phyloP scores from a whole-genome alignment of 2,888 invertebrate species.

The Anoplius nigerrimus region DNA sequence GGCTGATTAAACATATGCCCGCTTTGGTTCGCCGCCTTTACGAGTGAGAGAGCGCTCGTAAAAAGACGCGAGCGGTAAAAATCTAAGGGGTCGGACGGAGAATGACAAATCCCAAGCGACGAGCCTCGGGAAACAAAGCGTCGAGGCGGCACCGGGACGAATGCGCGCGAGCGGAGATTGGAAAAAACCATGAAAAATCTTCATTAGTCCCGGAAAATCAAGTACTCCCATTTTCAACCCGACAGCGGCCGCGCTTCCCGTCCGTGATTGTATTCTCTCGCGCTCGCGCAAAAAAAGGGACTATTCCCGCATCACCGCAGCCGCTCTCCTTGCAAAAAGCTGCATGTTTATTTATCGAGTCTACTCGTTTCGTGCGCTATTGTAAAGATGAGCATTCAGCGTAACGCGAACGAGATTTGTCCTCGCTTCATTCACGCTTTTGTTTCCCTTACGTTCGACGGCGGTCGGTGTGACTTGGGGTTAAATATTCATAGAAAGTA shows the following conservation, averaged over 20 bases:
- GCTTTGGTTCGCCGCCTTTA: not conserved
- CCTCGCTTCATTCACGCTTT: too few species aligned
- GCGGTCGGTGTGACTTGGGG: too few species aligned
- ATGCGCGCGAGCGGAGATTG: constrained; percentile 12
- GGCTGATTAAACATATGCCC: not conserved
- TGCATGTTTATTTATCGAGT: not conserved
- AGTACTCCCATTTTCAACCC: constrained; percentile 30
- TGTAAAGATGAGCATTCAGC: too few species aligned
- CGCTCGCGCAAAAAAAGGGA: constrained; percentile 1
- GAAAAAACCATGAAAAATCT: constrained; percentile 41
- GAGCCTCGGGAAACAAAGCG: constrained; percentile 30
- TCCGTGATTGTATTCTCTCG: constrained; percentile 1
- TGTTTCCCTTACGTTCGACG: too few species aligned
- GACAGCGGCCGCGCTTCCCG: constrained; percentile 5
- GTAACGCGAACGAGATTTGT: too few species aligned
- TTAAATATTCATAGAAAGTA: too few species aligned
- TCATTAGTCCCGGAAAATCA: constrained; percentile 42
- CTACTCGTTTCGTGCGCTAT: too few species aligned
- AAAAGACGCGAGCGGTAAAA: constrained; percentile 11
- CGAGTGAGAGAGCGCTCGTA: constrained; percentile 10
- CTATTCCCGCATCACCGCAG: too few species aligned
- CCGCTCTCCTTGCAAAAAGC: not conserved
- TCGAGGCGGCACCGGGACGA: not conserved
- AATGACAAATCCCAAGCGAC: constrained; percentile 26
- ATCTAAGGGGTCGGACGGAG: constrained; percentile 1